Evolutionary conservation across 92 coral and sea anemone genomes (phyloP), one percentile per base, ranked within the genome.

Genomic region (Siderastrea siderea): DNA sequence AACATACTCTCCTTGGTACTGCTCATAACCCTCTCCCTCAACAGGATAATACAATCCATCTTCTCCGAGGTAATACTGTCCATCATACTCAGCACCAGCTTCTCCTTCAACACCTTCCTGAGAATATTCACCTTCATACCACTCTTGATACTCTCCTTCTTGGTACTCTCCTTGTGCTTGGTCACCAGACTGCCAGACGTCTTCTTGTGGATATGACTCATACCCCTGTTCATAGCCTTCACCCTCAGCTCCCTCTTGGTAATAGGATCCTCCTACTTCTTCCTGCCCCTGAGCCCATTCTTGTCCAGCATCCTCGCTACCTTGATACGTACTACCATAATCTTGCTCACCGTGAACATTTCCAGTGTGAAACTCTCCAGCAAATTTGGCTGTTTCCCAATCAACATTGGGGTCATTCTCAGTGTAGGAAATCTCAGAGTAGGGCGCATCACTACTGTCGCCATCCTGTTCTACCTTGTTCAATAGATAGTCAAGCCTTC

Each of bases 1-100:
- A 7, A 57, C 73, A 71, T 86, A 93, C 50, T 90, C 93, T 26
- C 93, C 95, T 78, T 89, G 91, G 71, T 90, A 82, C 44, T 82
- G 64, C 67, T 75, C 83, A 76, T 85, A 85, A 15, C 13, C 83
- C 62, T 85, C 82, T 7, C 76, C 69, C 46, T 75, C 77, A 1
- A 75, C 89, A 63, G 82, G 83, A n/a, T 86, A 78, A 69, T 71
- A 78, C 46, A 61, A 43, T 8, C 82, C 78, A 60, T 86, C 90
- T 79, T 86, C 89, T 6, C 75, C 89, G 14, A 76, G 79, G 52
- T 85, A 85, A 52, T 75, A 86, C 61, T 84, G 78, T 43, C 83
- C 80, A 2, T 80, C 87, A 45, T 73, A 67, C 51, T 44, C 86
- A 17, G 80, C 80, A 71, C 16, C 79, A 55, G 12, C 52, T 55